phyloP scores from a whole-genome alignment of 2,888 invertebrate genomes.

The Cephalotes varians region DNA sequence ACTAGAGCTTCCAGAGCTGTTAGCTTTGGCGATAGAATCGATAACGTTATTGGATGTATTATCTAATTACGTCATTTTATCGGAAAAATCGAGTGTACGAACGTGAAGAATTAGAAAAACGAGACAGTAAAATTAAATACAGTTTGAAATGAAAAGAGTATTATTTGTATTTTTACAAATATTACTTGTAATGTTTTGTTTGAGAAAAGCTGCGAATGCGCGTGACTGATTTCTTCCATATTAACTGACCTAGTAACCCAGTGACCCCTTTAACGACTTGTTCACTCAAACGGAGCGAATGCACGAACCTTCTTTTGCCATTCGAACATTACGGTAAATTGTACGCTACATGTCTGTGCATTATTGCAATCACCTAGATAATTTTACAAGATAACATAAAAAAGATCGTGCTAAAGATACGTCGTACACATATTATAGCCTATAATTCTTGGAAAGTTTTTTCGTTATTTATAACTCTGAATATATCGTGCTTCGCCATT shows the following conservation, averaged over 20 bases:
- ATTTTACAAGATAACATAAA: conserved; percentile 39
- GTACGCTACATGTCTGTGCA: conserved; percentile 8
- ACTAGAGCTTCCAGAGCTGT: not conserved
- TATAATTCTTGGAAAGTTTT: conserved; percentile 28
- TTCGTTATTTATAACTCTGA: conserved; percentile 31
- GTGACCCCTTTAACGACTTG: conserved; percentile 46
- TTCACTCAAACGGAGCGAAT: conserved; percentile 47
- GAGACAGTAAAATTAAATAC: conserved; percentile 7
- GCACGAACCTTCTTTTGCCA: conserved; percentile 44
- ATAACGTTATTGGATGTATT: conserved; percentile 34
- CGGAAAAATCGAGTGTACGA: conserved; percentile 17
- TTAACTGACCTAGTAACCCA: conserved; percentile 49
- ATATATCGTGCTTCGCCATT: not conserved
- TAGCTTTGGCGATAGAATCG: conserved; percentile 38
- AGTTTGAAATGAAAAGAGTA: not conserved
- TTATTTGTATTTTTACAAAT: conserved; percentile 16
- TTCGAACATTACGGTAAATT: conserved; percentile 45
- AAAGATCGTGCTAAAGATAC: conserved; percentile 12
- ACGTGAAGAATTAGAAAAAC: conserved; percentile 23
- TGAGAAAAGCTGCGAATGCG: conserved; percentile 44
- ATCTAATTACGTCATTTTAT: conserved; percentile 43
- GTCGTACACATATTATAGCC: not conserved
- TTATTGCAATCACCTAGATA: conserved; percentile 41
- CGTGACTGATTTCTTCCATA: conserved; percentile 42
- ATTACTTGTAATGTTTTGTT: conserved; percentile 17